Evolutionary conservation across 1,140 invertebrate genomes (phyloP).

Genomic region (Bombus waltoni): DNA sequence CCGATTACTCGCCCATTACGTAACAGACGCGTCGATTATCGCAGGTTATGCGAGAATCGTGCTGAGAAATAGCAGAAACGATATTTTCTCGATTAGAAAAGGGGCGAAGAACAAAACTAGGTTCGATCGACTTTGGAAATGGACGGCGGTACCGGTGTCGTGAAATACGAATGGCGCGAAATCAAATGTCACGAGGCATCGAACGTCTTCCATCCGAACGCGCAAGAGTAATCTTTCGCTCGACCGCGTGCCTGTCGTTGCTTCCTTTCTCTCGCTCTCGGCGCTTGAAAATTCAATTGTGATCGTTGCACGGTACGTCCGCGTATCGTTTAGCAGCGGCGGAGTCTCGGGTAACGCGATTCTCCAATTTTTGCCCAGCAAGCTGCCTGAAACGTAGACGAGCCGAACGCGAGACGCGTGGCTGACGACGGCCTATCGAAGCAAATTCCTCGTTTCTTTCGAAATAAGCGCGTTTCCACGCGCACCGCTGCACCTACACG

Average conservation of each 20-base stretch:
- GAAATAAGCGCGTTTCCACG: slow-evolving; percentile 26
- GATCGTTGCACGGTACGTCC: background rate
- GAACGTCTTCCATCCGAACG: slow-evolving; percentile 55
- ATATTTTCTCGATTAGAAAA: background rate
- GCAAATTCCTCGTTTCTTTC: slow-evolving; percentile 32
- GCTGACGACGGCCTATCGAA: background rate
- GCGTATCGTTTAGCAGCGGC: rapidly evolving
- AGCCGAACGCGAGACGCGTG: background rate
- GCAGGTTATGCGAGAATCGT: background rate
- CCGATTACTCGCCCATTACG: background rate
- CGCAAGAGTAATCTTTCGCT: slow-evolving; percentile 56
- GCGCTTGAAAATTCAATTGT: slow-evolving; percentile 49
- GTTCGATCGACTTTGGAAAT: slow-evolving; percentile 41
- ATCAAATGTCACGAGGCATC: slow-evolving; percentile 67
- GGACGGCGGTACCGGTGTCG: slow-evolving; percentile 19
- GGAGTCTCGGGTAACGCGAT: background rate
- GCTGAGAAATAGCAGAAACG: background rate
- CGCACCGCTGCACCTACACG: slow-evolving; percentile 3
- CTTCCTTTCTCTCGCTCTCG: slow-evolving; percentile 65
- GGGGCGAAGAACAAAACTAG: background rate
- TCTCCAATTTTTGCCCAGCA: background rate
- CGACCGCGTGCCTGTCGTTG: slow-evolving; percentile 1
- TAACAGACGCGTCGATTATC: rapidly evolving
- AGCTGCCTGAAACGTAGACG: background rate
- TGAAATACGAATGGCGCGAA: slow-evolving; percentile 34